These are phyloP conservation scores for Sandelia bainsii DNA, from an alignment of 2,797 vertebrate species.

Conservation along the genomic window DNA sequence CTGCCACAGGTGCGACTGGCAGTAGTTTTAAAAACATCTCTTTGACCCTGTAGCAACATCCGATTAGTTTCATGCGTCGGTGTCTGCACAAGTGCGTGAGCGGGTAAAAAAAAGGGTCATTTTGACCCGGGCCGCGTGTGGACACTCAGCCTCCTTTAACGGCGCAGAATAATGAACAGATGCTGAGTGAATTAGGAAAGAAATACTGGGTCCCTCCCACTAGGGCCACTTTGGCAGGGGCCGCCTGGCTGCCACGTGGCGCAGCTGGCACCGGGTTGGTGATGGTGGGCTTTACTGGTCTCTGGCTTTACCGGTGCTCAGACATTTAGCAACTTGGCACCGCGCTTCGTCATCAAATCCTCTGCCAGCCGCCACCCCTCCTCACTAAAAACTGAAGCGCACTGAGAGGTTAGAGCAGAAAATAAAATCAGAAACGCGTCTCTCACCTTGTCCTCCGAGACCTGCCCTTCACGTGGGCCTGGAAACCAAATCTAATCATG, in stretches of 20 bases:
- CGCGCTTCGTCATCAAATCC: constrained; percentile 60
- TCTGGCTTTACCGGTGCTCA: constrained; percentile 82
- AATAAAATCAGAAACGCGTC: constrained; percentile 25
- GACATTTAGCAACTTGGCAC: constrained; percentile 88
- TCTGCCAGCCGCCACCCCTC: constrained; percentile 72
- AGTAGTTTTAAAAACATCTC: background rate
- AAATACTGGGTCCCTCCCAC: constrained; percentile 92
- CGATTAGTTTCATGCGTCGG: constrained; percentile 6
- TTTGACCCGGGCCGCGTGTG: constrained; percentile 58
- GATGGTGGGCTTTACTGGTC: constrained; percentile 75
- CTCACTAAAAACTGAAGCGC: constrained; percentile 32
- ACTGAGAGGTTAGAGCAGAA: constrained; percentile 45
- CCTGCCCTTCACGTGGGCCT: constrained; percentile 39
- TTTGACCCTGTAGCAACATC: constrained; percentile 25
- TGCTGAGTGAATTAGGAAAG: constrained; percentile 93
- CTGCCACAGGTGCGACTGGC: background rate
- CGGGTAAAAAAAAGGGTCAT: constrained; percentile 20
- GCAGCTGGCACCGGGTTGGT: constrained; percentile 83
- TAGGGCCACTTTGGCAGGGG: constrained; percentile 86
- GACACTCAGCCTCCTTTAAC: constrained; percentile 81
- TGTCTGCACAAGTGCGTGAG: constrained; percentile 56
- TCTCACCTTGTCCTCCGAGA: constrained; percentile 25
- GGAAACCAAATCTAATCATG: background rate
- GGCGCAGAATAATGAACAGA: constrained; percentile 91
- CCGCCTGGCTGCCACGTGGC: constrained; percentile 83